Conservation (phyloP, 2,888 invertebrate genomes). For the Erpobdella octoculata region DNA sequence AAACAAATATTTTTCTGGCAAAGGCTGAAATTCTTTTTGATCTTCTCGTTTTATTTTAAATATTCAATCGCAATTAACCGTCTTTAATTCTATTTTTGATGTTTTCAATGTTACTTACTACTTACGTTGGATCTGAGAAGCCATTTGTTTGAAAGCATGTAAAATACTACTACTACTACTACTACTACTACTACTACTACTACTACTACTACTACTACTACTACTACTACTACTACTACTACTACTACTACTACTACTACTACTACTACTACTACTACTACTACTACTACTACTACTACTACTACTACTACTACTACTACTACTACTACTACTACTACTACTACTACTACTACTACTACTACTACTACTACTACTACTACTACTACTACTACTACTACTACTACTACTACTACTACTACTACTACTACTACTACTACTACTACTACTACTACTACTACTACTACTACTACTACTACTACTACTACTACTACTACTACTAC, state of each 20-base stretch:
- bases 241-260: conserved; percentile 26
- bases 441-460: background rate
- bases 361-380: conserved; percentile 8
- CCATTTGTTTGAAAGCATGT: too few species aligned
- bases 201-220: conserved; percentile 26
- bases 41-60: too few species aligned
- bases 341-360: conserved; percentile 1
- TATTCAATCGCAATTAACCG: too few species aligned
- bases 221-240: conserved; percentile 28
- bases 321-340: conserved; percentile 8
- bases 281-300: conserved; percentile 15
- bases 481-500: conserved; percentile 1
- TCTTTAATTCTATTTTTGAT: too few species aligned
- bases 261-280: conserved; percentile 6
- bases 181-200: conserved; percentile 26
- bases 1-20: too few species aligned
- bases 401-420: conserved; percentile 9
- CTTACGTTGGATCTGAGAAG: too few species aligned
- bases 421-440: background rate
- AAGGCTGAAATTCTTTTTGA: too few species aligned
- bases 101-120: too few species aligned
- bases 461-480: conserved; percentile 1
- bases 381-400: background rate
- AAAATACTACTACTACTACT: too few species aligned
- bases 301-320: conserved; percentile 8